A percentile compares a stretch with the other conserved stretches of the same genome.
These are phyloP conservation scores for Copidosoma aretas DNA, from an alignment of 2,888 invertebrate species.

Conservation along the genomic window DNA sequence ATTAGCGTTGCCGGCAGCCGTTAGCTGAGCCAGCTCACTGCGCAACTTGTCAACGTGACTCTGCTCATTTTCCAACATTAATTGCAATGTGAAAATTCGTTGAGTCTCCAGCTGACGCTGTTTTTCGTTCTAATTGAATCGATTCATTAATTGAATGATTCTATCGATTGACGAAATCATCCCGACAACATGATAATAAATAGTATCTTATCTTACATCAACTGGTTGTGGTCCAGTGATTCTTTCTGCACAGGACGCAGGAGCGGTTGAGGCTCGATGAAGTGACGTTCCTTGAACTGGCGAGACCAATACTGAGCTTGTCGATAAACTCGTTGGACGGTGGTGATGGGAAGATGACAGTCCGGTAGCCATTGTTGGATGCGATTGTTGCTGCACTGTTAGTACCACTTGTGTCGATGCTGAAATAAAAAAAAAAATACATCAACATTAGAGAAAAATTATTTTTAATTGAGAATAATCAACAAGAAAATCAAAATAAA, in stretches of 20 bases:
- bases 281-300: conserved; percentile 59
- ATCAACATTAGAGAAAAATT: background rate
- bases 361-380: conserved; percentile 49
- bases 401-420: conserved; percentile 74
- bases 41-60: conserved; percentile 80
- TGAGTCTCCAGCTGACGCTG: conserved; percentile 83
- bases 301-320: conserved; percentile 51
- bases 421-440: conserved; percentile 51
- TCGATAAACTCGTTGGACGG: conserved; percentile 60
- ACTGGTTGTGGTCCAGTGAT: conserved; percentile 88
- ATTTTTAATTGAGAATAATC: background rate
- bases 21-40: conserved; percentile 68
- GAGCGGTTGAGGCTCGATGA: conserved; percentile 57
- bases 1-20: conserved; percentile 61
- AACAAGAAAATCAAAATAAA: background rate
- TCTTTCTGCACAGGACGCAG: conserved; percentile 67
- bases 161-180: conserved; percentile 2
- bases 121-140: conserved; percentile 75
- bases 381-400: conserved; percentile 71
- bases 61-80: conserved; percentile 90
- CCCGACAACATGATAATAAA: conserved; percentile 5
- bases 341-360: conserved; percentile 55
- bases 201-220: conserved; percentile 72
- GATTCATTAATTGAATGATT: conserved; percentile 14
- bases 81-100: conserved; percentile 81